Percentiles rank a stretch among this genome's conserved stretches.
Conservation (phyloP, 2,888 invertebrate species). For the Melinaea marsaeus region DNA sequence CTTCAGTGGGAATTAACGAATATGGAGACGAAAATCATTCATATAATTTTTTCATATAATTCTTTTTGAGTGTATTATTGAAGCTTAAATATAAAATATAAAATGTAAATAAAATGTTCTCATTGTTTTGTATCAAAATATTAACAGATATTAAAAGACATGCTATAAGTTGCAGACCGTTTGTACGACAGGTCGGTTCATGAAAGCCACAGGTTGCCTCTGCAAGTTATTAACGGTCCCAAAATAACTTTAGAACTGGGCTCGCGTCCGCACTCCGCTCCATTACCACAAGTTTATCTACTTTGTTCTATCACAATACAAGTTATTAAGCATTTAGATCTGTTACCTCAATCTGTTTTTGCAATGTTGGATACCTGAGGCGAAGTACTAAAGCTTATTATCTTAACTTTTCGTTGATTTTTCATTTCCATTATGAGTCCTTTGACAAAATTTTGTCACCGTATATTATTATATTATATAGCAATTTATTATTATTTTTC, state of each 20-base stretch:
- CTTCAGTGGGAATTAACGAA: no score
- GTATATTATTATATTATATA: no score
- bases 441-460: no score
- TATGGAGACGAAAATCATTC: no score
- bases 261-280: conserved; percentile 16
- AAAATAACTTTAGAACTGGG: conserved; percentile 39
- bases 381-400: neutral
- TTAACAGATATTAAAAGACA: no score
- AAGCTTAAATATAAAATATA: no score
- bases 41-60: no score
- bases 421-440: no score
- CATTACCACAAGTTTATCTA: neutral
- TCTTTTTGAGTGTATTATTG: no score
- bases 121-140: no score
- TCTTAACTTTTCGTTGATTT: neutral
- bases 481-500: no score
- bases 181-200: conserved; percentile 48
- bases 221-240: conserved; percentile 53
- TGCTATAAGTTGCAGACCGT: neutral
- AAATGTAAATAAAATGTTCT: no score
- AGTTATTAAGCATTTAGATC: neutral
- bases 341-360: neutral
- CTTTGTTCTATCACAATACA: neutral
- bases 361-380: neutral
- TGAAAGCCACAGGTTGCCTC: conserved; percentile 55